Evolutionary conservation across 2,888 invertebrate genomes (phyloP), one percentile per base, ranked within the genome.

Genomic region (Zaprionus lineosus): DNA sequence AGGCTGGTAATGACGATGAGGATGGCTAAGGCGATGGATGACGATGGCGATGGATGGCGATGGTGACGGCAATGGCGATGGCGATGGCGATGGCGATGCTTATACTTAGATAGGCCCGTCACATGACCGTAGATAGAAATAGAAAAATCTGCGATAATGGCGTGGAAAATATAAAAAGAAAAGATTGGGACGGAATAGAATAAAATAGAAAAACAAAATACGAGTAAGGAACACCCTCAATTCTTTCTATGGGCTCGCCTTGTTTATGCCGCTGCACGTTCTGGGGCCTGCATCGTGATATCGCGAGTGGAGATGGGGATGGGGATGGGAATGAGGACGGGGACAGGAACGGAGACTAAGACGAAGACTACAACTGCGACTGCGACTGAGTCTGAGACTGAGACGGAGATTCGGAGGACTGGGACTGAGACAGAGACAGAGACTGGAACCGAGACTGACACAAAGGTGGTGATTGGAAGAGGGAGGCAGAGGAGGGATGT

Each of bases 181-280:
- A 9, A 44, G n/a, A n/a, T n/a, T n/a, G n/a, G n/a, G n/a, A n/a
- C n/a, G n/a, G n/a, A n/a, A n/a, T n/a, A n/a, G n/a, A n/a, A n/a
- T 2, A 19, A 3, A n/a, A 5, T 18, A 31, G 5, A 0, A 5
- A 3, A 5, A 15, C 9, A 18, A 9, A 3, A 34, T 9, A 24
- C 33, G 21, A n/a, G 14, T 15, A 33, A 19, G 37, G 46, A 29
- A 70, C 51, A 55, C 51, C 48, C 66, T 44, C 29, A 16, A 48
- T 18, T 55, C n/a, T n/a, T 43, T 46, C 19, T 43, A 15, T 36
- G 52, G 44, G 53, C 40, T 51, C 40, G 48, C 29, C 52, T 36
- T 50, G 47, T 46, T 84, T 77, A 77, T 84, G 78, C 82, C 43
- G 55, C 39, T 84, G 76, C 76, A 77, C 77, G 77, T 84, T 66